Percentiles rank a stretch among this genome's conserved stretches.
phyloP scores from a whole-genome alignment of 2,113 vertebrate species.

The Macaca mulatta region DNA sequence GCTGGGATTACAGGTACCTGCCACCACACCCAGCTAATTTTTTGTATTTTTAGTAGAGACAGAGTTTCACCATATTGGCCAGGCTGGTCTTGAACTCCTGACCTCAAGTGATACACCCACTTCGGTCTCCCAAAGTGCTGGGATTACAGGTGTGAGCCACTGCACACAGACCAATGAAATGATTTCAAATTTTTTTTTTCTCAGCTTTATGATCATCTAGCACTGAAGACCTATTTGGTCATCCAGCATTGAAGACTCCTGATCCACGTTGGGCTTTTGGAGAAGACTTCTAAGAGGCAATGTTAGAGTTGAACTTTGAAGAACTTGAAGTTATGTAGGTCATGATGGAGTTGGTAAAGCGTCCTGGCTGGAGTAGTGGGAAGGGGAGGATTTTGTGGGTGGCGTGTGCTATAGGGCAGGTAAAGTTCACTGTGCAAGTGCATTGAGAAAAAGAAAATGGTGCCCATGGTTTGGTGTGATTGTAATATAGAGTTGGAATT shows the following conservation, averaged over 20 bases:
- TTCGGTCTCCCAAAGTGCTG: no score
- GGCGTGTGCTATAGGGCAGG: background rate
- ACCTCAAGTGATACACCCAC: no score
- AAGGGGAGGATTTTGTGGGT: background rate
- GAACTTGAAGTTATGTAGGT: background rate
- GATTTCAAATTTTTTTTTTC: conserved; percentile 14
- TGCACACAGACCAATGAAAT: background rate
- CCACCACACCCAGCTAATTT: no score
- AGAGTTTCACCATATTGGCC: no score
- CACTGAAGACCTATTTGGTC: background rate
- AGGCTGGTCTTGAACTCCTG: no score
- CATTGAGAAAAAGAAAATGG: background rate
- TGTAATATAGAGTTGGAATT: background rate
- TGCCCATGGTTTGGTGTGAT: background rate
- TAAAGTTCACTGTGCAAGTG: background rate
- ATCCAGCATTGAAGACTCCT: background rate
- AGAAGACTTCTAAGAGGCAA: background rate
- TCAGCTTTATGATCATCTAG: background rate
- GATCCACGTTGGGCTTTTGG: background rate
- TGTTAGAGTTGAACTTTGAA: background rate
- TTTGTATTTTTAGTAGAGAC: no score
- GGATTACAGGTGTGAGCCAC: no score
- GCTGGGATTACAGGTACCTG: no score
- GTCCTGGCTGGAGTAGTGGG: background rate
- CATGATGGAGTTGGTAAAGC: background rate